Evolutionary conservation across 1,140 invertebrate genomes (phyloP), one percentile per base, ranked within the genome.

Genomic region (Mamestra configurata): DNA sequence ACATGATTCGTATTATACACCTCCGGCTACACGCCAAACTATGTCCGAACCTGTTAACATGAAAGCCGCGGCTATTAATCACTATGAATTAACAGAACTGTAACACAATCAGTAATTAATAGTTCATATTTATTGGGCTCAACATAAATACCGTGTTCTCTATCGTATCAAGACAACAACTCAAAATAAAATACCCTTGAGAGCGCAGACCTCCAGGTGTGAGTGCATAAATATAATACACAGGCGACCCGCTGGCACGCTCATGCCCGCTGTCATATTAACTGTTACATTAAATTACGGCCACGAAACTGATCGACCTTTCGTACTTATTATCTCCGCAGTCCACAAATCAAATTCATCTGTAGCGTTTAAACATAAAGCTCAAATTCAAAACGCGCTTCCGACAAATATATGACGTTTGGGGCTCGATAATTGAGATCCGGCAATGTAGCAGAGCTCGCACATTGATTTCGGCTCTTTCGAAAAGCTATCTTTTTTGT

Each of bases 281-380:
- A 94, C 92, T 95, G 92, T 95, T 94, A 95, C 92, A 93, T 95
- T 95, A 95, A 95, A 95, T 95, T 95, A 95, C 91, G 87, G 87
- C 88, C 88, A 88, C 88, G 81, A 88, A 93, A 89, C 85, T 89
- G 86, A 88, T 89, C 89, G 86, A 91, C 83, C 84, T 88, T 84
- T 86, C 84, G 78, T 86, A 90, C 90, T 88, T 93, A 93, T 91
- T 89, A 85, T 91, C 88, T 84, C 72, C 49, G 35, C 49, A 5
- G 4, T 0, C 4, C 4, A 43, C 82, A 87, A 72, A 11, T 46
- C 6, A 90, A 85, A 83, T 55, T 53, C 31, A 61, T 73, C 82
- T 68, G 24, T 88, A 88, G 51, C 3, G 0, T 1, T 1, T n/a
- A 20, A 0, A 10, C 0, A 0, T 55, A 84, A 75, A 83, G 81